Base-by-base conservation (phyloP, 2,888 invertebrate genomes). In the Nephrocerus scutellatus region DNA sequence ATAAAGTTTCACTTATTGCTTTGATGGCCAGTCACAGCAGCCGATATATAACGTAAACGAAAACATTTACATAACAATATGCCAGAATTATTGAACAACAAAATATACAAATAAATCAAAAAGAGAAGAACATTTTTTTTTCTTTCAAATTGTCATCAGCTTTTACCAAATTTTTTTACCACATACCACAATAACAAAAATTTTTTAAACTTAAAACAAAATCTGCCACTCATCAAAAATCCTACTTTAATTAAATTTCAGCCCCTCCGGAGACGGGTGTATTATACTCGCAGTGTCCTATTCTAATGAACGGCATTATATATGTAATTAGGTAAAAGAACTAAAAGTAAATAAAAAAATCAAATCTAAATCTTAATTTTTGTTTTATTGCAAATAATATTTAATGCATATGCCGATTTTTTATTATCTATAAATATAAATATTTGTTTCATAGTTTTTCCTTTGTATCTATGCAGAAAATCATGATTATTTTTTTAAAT, bases 301-400 rank as follows among this genome's bases (percentile, higher is more conserved):
- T 67, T 59, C 59, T 66, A 62, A 62, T 67, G 61, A 66, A 66
- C 56, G 66, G 66, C 60, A 64, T 66, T 52, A 62, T 68, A 60
- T 66, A 66, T 58, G 60, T 68, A 54, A 67, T 68, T 66, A 66
- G 66, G 66, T 66, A 65, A 62, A 57, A 54, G 26, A 41, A 32
- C 24, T 20, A 39, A 18, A 25, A 29, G 26, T 25, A 9, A 36
- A 43, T 12, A 33, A 37, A 21, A 39, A 40, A 20, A 19, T 29
- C 29, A 34, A 36, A n/a, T 25, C 30, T 25, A 33, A 34, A 31
- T 26, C 28, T 43, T 18, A 13, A 28, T 42, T 44, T 30, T 44
- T 31, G 39, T 39, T 29, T 33, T n/a, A 23, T 26, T 36, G 36
- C 29, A 25, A 37, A 44, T 35, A 35, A 40, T 25, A 36, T 35